phyloP scores from a whole-genome alignment of 2,113 vertebrate genomes.

The Eudyptes chrysolophus region DNA sequence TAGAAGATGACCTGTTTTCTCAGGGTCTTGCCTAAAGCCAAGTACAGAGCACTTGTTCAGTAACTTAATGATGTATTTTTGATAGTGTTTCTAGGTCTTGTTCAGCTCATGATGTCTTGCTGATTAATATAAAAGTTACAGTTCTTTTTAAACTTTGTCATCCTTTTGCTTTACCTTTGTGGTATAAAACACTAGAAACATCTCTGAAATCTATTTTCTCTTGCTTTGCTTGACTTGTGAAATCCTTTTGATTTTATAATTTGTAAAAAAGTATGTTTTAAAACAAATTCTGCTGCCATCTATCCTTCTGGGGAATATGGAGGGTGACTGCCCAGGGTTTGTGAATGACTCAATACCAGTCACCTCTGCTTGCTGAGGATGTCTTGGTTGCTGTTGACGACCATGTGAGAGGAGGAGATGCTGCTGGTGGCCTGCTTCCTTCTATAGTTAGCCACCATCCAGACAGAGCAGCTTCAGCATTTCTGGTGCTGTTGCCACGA shows the following conservation, averaged over 20 bases:
- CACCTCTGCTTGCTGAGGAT: neutral
- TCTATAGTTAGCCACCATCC: neutral
- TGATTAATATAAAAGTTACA: neutral
- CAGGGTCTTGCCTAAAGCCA: neutral
- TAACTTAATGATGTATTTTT: neutral
- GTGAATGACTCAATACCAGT: neutral
- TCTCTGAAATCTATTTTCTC: neutral
- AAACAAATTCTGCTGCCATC: neutral
- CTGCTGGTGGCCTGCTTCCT: neutral
- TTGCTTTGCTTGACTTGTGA: neutral
- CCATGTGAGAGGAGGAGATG: neutral
- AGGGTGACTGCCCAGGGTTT: neutral
- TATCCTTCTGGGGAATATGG: neutral
- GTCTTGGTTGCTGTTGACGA: neutral
- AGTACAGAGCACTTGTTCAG: neutral
- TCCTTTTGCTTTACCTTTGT: neutral
- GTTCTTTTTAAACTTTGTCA: neutral
- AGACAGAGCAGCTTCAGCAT: neutral
- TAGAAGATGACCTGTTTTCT: neutral
- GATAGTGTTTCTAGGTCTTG: neutral
- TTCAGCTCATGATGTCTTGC: neutral
- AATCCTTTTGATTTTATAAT: neutral
- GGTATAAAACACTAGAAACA: neutral
- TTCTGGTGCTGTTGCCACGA: neutral
- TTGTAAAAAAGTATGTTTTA: neutral